These are phyloP conservation scores for Phyllotreta striolata DNA, from an alignment of 2,888 invertebrate species.

Conservation along the genomic window DNA sequence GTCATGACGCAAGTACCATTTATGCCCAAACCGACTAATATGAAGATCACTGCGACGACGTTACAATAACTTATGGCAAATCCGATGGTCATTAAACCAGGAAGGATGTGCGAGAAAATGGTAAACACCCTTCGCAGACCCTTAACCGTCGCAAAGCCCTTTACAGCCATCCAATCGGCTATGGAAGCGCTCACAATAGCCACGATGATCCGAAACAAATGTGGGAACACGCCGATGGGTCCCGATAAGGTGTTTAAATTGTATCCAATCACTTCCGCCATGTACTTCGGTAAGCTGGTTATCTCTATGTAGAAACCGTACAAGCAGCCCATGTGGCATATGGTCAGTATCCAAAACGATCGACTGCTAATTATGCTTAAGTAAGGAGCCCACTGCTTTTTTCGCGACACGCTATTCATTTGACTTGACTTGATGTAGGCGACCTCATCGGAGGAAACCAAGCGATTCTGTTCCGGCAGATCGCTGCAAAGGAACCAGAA, in stretches of 20 bases:
- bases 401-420: constrained; percentile 21
- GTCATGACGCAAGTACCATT: background rate
- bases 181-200: background rate
- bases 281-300: no score
- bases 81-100: background rate
- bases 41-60: background rate
- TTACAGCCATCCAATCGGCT: background rate
- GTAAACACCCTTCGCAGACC: background rate
- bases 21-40: background rate
- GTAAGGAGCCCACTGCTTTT: constrained; percentile 26
- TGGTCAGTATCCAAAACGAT: no score
- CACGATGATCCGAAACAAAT: no score
- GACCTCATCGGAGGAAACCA: constrained; percentile 68
- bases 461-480: constrained; percentile 68
- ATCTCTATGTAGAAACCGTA: no score
- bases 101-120: background rate
- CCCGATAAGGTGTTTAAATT: no score
- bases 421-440: constrained; percentile 63
- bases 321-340: no score
- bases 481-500: constrained; percentile 64
- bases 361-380: no score
- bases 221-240: no score
- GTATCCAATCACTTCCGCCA: no score
- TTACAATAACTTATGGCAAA: background rate
- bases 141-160: no score